Evolutionary conservation across 2,888 invertebrate species (phyloP).

Genomic region (Itoplectis maculator): DNA sequence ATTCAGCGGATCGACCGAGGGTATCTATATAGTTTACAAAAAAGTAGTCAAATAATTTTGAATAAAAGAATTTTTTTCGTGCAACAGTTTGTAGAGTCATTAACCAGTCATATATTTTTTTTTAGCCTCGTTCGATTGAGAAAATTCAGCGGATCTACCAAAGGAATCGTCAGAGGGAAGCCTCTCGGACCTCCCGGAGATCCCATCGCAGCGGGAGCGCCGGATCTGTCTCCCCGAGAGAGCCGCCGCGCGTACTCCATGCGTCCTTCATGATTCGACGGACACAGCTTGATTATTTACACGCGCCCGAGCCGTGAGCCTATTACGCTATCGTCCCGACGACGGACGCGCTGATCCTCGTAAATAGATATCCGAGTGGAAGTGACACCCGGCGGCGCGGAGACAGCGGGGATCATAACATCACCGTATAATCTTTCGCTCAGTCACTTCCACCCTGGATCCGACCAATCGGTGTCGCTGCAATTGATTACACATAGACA

Average conservation of each 20-base stretch:
- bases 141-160: too few species aligned
- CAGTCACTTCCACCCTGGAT: neutral
- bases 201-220: slow-evolving; percentile 36
- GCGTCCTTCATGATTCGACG: slow-evolving; percentile 45
- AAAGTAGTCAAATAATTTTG: too few species aligned
- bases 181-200: slow-evolving; percentile 32
- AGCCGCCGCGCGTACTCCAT: slow-evolving; percentile 14
- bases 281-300: slow-evolving; percentile 57
- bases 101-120: neutral
- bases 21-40: too few species aligned
- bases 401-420: slow-evolving; percentile 38
- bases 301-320: slow-evolving; percentile 56
- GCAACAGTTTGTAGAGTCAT: too few species aligned
- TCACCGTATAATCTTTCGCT: slow-evolving; percentile 43
- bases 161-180: slow-evolving; percentile 38
- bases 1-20: too few species aligned
- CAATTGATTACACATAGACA: neutral
- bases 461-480: neutral
- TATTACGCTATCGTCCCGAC: slow-evolving; percentile 23
- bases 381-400: slow-evolving; percentile 21
- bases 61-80: too few species aligned
- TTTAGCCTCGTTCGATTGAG: neutral
- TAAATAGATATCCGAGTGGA: slow-evolving; percentile 42
- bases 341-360: slow-evolving; percentile 35
- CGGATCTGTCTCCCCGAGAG: too few species aligned